These are phyloP conservation scores for Ceratosolen solmsi DNA, from an alignment of 1,140 invertebrate genomes.

Conservation along the genomic window DNA sequence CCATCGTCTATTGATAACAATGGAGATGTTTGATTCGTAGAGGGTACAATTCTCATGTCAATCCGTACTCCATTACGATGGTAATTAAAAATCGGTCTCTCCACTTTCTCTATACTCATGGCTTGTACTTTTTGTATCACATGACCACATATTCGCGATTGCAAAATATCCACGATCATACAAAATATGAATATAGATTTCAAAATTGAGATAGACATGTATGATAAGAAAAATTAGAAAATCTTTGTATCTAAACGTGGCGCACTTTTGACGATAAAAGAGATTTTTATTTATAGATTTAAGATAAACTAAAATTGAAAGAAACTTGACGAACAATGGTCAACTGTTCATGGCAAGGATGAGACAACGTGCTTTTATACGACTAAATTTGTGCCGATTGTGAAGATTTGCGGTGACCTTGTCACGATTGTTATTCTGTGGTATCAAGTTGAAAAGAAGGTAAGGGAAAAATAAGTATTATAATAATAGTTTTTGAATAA, in stretches of 20 bases:
- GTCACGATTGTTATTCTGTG: conserved; percentile 70
- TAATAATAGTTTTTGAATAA: conserved; percentile 49
- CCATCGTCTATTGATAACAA: conserved; percentile 43
- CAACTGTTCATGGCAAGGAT: background rate
- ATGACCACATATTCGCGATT: conserved; percentile 39
- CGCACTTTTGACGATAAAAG: too few relatives aligned
- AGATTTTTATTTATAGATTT: background rate
- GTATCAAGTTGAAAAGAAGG: background rate
- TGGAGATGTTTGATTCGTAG: conserved; percentile 45
- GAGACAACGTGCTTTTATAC: conserved; percentile 63
- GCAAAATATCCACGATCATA: conserved; percentile 29
- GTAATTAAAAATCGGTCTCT: conserved; percentile 63
- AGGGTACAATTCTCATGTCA: conserved; percentile 62
- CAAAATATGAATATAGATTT: conserved; percentile 14
- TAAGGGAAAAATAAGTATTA: conserved; percentile 23
- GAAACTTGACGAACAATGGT: background rate
- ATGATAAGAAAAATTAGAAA: background rate
- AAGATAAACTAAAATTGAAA: background rate
- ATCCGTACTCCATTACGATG: conserved; percentile 63
- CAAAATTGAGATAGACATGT: conserved; percentile 11
- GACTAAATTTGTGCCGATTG: conserved; percentile 67
- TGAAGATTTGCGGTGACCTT: conserved; percentile 60
- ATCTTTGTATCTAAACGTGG: too few relatives aligned
- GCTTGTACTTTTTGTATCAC: conserved; percentile 47
- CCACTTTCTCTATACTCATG: conserved; percentile 36